Evolutionary conservation across 2,113 vertebrate genomes (phyloP).

Genomic region (Eolophus roseicapilla): DNA sequence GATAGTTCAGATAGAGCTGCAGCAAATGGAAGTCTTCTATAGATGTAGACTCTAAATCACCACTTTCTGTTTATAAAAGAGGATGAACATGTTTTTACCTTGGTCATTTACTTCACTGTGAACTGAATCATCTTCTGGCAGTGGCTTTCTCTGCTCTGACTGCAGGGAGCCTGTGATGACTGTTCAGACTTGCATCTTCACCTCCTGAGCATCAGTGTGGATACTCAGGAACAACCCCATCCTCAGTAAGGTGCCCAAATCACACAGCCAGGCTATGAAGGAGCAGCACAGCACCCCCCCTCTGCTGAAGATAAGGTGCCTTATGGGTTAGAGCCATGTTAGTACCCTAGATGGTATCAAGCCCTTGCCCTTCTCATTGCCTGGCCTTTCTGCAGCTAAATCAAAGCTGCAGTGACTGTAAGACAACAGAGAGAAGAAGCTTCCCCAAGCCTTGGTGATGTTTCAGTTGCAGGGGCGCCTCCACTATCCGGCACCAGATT

Average conservation of each 20-base stretch:
- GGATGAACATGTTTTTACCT: background rate
- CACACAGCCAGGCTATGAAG: background rate
- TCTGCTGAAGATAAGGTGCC: background rate
- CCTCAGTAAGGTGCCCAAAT: background rate
- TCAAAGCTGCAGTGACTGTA: background rate
- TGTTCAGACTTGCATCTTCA: background rate
- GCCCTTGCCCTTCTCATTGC: background rate
- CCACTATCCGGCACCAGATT: background rate
- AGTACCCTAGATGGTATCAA: rapidly evolving
- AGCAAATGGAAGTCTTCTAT: background rate
- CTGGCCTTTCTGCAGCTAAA: background rate
- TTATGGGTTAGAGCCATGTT: background rate
- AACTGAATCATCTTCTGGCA: background rate
- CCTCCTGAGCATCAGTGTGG: background rate
- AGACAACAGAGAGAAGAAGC: background rate
- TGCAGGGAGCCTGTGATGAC: background rate
- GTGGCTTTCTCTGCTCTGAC: background rate
- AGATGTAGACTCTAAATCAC: background rate
- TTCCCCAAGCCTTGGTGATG: background rate
- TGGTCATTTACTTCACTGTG: background rate
- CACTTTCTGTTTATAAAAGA: background rate
- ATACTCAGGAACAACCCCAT: background rate
- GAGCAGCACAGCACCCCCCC: background rate
- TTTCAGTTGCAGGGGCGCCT: background rate
- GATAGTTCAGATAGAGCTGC: background rate